phyloP scores from a whole-genome alignment of 2,113 vertebrate genomes.

The Oreochromis niloticus region DNA sequence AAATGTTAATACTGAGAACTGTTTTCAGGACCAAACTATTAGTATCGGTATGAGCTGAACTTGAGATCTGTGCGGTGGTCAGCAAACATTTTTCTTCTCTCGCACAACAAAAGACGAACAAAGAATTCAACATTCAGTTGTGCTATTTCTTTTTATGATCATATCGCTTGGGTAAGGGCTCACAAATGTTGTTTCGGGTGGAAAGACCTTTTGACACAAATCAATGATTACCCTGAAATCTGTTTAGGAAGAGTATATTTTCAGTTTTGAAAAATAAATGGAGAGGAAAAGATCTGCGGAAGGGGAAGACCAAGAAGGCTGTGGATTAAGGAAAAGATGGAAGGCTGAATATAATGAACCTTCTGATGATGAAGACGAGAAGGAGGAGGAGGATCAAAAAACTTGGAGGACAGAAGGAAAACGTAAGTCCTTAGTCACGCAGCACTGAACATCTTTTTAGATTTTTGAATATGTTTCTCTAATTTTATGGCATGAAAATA shows the following conservation, averaged over 20 bases:
- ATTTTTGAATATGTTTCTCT: not conserved
- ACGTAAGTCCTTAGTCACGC: not conserved
- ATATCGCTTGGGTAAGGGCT: rapidly evolving
- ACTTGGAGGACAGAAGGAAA: rapidly evolving
- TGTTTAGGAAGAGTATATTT: not conserved
- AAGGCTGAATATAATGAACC: rapidly evolving
- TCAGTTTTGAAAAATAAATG: not conserved
- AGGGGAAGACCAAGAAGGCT: rapidly evolving
- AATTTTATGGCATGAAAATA: not conserved
- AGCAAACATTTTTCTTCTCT: rapidly evolving
- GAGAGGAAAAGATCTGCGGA: not conserved
- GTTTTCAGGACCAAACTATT: not conserved
- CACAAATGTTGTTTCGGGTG: rapidly evolving
- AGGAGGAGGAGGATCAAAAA: not conserved
- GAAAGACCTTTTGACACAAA: not conserved
- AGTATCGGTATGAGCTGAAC: not conserved
- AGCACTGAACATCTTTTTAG: not conserved
- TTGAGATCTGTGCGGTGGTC: not conserved
- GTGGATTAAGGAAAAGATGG: not conserved
- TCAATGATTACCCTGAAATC: not conserved
- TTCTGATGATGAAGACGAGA: not conserved
- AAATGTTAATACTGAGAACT: not conserved
- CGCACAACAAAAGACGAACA: rapidly evolving
- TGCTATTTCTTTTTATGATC: not conserved
- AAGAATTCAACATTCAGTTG: rapidly evolving